Evolutionary conservation across 2,888 invertebrate species (phyloP), one percentile per base, ranked within the genome.

Genomic region (Heterodera filipjevi): DNA sequence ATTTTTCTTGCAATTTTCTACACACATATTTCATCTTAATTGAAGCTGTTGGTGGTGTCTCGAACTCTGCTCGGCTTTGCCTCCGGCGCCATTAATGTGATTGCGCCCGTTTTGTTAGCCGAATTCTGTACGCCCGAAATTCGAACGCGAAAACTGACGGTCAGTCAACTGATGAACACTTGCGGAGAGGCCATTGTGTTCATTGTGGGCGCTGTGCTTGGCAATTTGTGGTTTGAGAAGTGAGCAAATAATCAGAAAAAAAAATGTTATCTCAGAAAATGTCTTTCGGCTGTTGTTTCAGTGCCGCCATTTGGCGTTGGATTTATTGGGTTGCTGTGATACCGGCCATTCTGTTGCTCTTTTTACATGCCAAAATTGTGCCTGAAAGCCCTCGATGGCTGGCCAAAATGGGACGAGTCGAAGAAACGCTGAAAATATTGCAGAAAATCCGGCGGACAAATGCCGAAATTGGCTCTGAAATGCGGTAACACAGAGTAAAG

Each of bases 301-400:
- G 74, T 5, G 53, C n/a, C n/a, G 30, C 74, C 35, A 74, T 53
- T 74, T 74, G 74, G 74, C 74, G 74, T 16, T 74, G 74, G 74
- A 74, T 74, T 27, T 39, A 59, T 53, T 59, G 44, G 27, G 30
- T 74, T 14, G 66, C 39, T 22, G 30, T 74, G 27, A 12, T 74
- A 12, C 74, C 74, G 14, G 74, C 74, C 16, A 27, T 74, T 27
- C 2, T 53, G 14, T 32, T 74, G 27, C 22, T 74, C 39, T 19
- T 53, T 22, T 49, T 46, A 49, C 74, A 74, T 22, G 66, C 39
- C 3, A 27, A 30, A 39, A 49, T 74, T 53, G 59, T 74, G 39
- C 74, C 74, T 14, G 74, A 74, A 53, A 74, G 74, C 19, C 74
- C 74, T 14, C 74, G 74, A 22, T 74, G 74, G 74, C 30, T 74